Conservation (phyloP, 2,888 invertebrate genomes). For the Cinara cedri region DNA sequence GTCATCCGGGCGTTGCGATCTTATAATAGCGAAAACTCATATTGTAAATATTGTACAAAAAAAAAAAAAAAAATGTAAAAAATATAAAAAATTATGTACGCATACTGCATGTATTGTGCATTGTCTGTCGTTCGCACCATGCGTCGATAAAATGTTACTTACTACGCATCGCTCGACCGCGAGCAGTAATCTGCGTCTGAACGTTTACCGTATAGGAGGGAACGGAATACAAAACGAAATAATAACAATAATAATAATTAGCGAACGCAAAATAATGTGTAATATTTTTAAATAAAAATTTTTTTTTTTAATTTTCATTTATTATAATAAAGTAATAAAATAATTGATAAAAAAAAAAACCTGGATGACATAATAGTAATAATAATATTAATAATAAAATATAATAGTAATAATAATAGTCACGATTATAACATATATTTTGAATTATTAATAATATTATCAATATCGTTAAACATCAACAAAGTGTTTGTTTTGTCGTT, state of each 20-base stretch:
- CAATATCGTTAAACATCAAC: conserved; percentile 26
- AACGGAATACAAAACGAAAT: background rate
- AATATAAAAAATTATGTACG: no score
- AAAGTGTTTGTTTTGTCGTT: conserved; percentile 39
- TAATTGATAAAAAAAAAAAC: conserved; percentile 39
- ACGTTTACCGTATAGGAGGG: conserved; percentile 9
- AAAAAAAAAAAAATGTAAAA: no score
- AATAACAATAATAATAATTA: conserved; percentile 1
- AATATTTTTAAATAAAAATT: no score
- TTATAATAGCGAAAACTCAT: background rate
- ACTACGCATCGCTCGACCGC: conserved; percentile 41
- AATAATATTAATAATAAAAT: conserved; percentile 11
- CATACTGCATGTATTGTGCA: background rate
- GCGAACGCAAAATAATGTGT: conserved; percentile 1
- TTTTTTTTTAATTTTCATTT: no score
- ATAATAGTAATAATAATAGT: conserved; percentile 36
- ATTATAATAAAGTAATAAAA: conserved; percentile 47
- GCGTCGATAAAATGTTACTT: conserved; percentile 45
- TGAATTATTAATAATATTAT: conserved; percentile 40
- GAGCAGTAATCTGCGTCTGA: conserved; percentile 15
- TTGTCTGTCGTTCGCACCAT: background rate
- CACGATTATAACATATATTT: background rate
- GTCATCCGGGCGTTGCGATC: conserved; percentile 32
- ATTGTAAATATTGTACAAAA: no score
- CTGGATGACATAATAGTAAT: conserved; percentile 32